Percentiles rank a stretch among this genome's conserved stretches.
Conservation (phyloP, 1,140 invertebrate genomes). For the Phenacoccus solenopsis region DNA sequence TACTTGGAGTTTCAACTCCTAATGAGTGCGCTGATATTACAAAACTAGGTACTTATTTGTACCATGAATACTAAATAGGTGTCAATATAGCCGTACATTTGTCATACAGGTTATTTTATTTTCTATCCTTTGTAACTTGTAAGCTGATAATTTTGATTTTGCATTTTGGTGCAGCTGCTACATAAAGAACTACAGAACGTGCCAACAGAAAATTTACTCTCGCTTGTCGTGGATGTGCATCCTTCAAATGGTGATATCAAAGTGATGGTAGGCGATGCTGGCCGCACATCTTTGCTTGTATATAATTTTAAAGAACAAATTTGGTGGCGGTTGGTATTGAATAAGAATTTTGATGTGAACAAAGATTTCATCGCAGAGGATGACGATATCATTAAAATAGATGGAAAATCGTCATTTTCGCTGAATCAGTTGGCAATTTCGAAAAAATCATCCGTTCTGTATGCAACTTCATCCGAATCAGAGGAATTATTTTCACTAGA, state of each 20-base stretch:
- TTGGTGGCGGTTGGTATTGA: neutral
- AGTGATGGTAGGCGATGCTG: neutral
- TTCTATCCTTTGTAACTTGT: no score
- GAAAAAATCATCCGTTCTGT: neutral
- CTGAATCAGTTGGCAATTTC: neutral
- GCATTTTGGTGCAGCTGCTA: no score
- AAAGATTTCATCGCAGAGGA: neutral
- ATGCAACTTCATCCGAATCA: neutral
- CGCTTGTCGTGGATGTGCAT: neutral
- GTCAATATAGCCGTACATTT: no score
- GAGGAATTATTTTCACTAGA: neutral
- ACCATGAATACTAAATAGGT: no score
- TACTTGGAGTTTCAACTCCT: no score
- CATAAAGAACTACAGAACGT: neutral
- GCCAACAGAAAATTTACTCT: neutral
- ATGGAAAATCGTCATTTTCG: neutral
- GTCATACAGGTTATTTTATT: no score
- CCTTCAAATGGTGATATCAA: neutral
- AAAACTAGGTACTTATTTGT: no score
- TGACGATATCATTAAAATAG: neutral
- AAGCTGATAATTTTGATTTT: no score
- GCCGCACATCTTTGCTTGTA: neutral
- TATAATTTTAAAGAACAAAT: neutral
- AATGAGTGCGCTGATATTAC: no score
- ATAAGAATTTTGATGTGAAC: neutral